These are phyloP conservation scores for Antechinus stuartii DNA, from an alignment of 2,113 vertebrate species.

Conservation along the genomic window DNA sequence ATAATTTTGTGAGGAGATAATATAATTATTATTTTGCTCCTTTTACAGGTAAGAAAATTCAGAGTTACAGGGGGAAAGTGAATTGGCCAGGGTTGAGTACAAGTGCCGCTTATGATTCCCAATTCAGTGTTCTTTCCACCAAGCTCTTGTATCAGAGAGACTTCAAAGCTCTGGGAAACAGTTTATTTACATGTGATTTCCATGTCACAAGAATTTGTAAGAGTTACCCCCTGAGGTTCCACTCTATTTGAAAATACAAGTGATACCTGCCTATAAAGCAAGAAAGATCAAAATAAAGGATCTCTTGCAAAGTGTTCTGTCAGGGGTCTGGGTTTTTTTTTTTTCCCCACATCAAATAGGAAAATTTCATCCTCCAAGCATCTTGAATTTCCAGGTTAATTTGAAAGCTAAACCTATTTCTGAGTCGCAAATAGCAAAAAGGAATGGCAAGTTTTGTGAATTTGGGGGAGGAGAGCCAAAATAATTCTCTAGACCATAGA, in stretches of 20 bases:
- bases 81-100: background rate
- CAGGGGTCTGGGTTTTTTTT: background rate
- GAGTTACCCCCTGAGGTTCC: slow-evolving; percentile 4
- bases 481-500: background rate
- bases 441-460: background rate
- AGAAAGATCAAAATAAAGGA: slow-evolving; percentile 36
- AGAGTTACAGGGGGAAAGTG: background rate
- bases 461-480: background rate
- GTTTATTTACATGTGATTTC: slow-evolving; percentile 48
- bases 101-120: background rate
- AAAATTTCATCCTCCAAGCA: background rate
- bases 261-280: slow-evolving; percentile 20
- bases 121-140: background rate
- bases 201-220: slow-evolving; percentile 10
- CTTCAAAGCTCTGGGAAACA: slow-evolving; percentile 25
- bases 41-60: background rate
- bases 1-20: background rate
- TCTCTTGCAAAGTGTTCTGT: slow-evolving; percentile 9
- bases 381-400: slow-evolving; percentile 30
- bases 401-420: slow-evolving; percentile 14
- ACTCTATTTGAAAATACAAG: slow-evolving; percentile 53
- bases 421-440: slow-evolving; percentile 7
- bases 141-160: slow-evolving; percentile 13
- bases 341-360: slow-evolving; percentile 36
- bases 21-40: background rate